Conservation (phyloP, 2,888 invertebrate genomes). For the Spodoptera exigua region DNA sequence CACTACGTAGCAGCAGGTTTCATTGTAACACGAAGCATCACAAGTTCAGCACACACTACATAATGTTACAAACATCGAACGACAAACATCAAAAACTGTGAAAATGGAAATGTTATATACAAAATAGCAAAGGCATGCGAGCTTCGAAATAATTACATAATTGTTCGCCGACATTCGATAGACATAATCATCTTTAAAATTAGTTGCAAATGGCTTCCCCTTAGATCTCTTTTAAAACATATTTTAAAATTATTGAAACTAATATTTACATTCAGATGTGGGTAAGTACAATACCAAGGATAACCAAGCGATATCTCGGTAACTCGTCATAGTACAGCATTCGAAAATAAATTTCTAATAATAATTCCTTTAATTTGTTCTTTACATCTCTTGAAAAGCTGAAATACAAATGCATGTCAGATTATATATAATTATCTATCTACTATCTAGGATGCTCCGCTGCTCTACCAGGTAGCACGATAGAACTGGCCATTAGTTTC, state of each 20-base stretch:
- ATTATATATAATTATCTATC: not conserved
- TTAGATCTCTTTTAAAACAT: too few species aligned
- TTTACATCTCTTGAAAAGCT: too few species aligned
- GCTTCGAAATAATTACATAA: slow-evolving; percentile 46
- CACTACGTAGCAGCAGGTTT: slow-evolving; percentile 14
- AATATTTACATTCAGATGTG: too few species aligned
- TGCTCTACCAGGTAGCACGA: not conserved
- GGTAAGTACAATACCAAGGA: too few species aligned
- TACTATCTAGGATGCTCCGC: not conserved
- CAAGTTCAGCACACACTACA: slow-evolving; percentile 8
- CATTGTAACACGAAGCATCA: slow-evolving; percentile 24
- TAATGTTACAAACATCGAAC: slow-evolving; percentile 20
- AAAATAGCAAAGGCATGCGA: slow-evolving; percentile 64
- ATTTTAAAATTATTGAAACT: too few species aligned
- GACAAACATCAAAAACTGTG: slow-evolving; percentile 19
- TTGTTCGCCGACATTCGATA: slow-evolving; percentile 63
- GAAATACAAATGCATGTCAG: not conserved
- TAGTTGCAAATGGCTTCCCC: not conserved
- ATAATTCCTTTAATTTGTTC: too few species aligned
- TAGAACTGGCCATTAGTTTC: not conserved
- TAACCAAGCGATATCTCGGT: too few species aligned
- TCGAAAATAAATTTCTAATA: too few species aligned
- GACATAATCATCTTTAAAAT: slow-evolving; percentile 78
- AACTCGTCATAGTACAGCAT: too few species aligned
- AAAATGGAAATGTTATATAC: slow-evolving; percentile 43